Conservation (phyloP, 2,113 vertebrate genomes). For the Willisornis vidua region DNA sequence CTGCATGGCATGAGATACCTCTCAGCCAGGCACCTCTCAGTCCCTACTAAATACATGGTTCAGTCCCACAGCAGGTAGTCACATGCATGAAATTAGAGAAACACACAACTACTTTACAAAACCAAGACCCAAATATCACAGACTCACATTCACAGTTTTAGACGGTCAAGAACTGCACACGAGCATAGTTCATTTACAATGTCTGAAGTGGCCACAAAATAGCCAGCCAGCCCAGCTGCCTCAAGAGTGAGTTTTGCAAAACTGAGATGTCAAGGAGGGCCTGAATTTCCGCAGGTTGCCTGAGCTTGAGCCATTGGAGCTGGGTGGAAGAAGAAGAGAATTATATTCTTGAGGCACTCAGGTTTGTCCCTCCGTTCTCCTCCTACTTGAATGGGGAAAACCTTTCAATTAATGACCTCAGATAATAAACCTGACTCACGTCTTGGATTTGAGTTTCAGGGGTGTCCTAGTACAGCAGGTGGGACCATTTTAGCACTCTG, state of each 20-base stretch:
- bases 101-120: background rate
- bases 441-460: background rate
- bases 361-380: background rate
- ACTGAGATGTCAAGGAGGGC: background rate
- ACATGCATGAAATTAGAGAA: background rate
- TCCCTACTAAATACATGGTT: background rate
- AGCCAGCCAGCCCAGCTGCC: background rate
- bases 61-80: background rate
- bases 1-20: background rate
- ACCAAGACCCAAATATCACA: background rate
- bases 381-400: background rate
- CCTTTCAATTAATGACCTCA: background rate
- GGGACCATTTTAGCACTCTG: too few relatives aligned
- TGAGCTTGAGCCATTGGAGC: background rate
- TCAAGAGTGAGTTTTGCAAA: background rate
- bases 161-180: background rate
- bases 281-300: background rate
- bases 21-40: background rate
- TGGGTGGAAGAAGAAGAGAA: background rate
- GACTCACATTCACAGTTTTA: background rate
- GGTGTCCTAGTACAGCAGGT: too few relatives aligned
- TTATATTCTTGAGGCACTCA: background rate
- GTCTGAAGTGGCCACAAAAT: background rate
- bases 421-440: background rate
- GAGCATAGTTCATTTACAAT: background rate